These are phyloP conservation scores for Eristalis tenax DNA, from an alignment of 2,888 invertebrate species.

Conservation along the genomic window DNA sequence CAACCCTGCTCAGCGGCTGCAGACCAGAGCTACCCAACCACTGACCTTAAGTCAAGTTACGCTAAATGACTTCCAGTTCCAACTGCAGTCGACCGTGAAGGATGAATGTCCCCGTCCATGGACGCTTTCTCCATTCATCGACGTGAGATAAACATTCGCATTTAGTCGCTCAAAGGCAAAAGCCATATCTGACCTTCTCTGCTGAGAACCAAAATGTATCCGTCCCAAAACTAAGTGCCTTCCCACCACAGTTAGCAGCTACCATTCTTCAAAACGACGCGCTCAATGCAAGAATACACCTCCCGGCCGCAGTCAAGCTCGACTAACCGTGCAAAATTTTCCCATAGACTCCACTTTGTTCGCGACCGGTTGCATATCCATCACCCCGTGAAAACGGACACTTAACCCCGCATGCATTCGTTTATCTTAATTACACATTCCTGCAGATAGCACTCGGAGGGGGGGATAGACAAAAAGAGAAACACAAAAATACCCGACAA, in stretches of 20 bases:
- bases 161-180: not conserved
- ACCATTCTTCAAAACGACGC: not conserved
- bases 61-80: not conserved
- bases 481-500: not conserved
- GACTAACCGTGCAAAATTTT: not conserved
- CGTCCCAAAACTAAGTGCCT: not conserved
- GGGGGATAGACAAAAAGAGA: not conserved
- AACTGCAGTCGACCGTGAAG: not conserved
- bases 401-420: slow-evolving; percentile 46
- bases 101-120: not conserved
- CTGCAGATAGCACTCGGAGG: not conserved
- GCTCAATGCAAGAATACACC: not conserved
- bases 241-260: not conserved
- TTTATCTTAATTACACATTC: slow-evolving; percentile 51
- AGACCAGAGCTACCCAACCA: not conserved
- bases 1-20: not conserved
- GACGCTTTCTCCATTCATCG: not conserved
- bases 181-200: not conserved
- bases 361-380: slow-evolving; percentile 26
- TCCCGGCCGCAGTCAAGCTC: not conserved
- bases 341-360: not conserved
- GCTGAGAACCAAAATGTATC: not conserved
- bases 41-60: not conserved
- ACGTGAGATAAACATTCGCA: not conserved
- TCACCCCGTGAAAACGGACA: slow-evolving; percentile 17